Percentiles rank a stretch among this genome's conserved stretches.
Evolutionary conservation across 2,888 invertebrate species (phyloP).

Genomic region (Lutraria lutraria): DNA sequence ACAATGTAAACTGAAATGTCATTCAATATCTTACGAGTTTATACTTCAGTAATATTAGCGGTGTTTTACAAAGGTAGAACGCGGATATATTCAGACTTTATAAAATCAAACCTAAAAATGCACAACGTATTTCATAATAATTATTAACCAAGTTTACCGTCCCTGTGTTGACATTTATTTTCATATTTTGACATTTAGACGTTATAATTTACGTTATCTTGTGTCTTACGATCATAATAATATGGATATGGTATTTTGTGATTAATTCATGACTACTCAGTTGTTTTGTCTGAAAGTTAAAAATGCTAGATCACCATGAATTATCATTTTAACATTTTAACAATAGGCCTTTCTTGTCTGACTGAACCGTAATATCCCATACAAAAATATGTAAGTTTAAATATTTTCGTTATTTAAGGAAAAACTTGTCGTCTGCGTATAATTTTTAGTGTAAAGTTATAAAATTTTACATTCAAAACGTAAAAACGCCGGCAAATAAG

Average conservation of each 20-base stretch:
- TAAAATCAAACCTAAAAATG: too few species aligned
- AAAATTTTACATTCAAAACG: too few species aligned
- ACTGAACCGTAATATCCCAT: too few species aligned
- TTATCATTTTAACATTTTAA: too few species aligned
- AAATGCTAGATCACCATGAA: too few species aligned
- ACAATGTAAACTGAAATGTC: conserved; percentile 6
- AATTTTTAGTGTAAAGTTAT: too few species aligned
- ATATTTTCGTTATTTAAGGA: too few species aligned
- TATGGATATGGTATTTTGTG: background rate
- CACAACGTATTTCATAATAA: background rate
- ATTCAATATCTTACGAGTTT: conserved; percentile 1
- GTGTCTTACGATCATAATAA: background rate
- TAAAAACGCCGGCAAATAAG: too few species aligned
- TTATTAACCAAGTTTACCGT: background rate
- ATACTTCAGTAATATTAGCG: conserved; percentile 4
- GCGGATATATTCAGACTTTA: background rate
- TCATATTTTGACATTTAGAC: background rate
- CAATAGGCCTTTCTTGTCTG: too few species aligned
- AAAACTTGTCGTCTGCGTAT: too few species aligned
- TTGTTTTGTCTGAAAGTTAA: too few species aligned
- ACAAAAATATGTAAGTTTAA: too few species aligned
- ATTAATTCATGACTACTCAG: background rate
- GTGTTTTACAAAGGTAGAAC: conserved; percentile 6
- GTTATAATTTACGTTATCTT: background rate
- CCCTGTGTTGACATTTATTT: background rate